phyloP scores from a whole-genome alignment of 37 sponge, comb jelly and placozoan species.

The Aplysina aerophoba region DNA sequence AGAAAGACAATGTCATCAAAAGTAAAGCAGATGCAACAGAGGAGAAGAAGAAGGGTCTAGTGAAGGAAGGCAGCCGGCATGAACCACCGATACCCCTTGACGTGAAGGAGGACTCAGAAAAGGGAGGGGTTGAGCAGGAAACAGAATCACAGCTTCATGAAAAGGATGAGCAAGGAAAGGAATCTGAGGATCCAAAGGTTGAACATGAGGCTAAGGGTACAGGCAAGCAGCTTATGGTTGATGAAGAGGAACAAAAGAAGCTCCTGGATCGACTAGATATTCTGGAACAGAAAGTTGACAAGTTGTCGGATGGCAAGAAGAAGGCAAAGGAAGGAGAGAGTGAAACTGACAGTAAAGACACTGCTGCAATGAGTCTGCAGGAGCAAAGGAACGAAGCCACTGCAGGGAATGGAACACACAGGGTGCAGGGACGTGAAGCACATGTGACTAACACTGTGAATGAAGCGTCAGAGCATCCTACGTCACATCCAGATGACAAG shows the following conservation, averaged over 20 bases:
- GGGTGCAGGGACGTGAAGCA: too few species aligned
- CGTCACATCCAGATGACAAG: too few species aligned
- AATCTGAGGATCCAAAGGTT: not conserved
- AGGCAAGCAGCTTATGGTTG: not conserved
- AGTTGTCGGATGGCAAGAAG: not conserved
- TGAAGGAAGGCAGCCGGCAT: not conserved
- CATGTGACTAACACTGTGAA: too few species aligned
- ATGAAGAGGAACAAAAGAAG: not conserved
- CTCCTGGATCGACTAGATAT: not conserved
- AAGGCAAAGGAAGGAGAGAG: not conserved
- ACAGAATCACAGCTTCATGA: not conserved
- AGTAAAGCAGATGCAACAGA: constrained; percentile 15
- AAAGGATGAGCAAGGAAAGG: not conserved
- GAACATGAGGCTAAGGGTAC: not conserved
- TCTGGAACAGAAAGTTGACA: not conserved
- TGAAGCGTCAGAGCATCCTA: too few species aligned
- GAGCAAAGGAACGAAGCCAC: too few species aligned
- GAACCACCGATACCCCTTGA: constrained; percentile 13
- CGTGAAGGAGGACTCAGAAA: not conserved
- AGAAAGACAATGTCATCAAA: constrained; percentile 48
- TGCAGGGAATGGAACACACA: too few species aligned
- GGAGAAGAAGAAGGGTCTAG: constrained; percentile 22
- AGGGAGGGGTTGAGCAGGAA: not conserved
- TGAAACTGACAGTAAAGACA: too few species aligned
- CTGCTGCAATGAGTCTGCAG: too few species aligned